Evolutionary conservation across 1,140 invertebrate genomes (phyloP), one percentile per base, ranked within the genome.

Genomic region (Sitophilus oryzae): DNA sequence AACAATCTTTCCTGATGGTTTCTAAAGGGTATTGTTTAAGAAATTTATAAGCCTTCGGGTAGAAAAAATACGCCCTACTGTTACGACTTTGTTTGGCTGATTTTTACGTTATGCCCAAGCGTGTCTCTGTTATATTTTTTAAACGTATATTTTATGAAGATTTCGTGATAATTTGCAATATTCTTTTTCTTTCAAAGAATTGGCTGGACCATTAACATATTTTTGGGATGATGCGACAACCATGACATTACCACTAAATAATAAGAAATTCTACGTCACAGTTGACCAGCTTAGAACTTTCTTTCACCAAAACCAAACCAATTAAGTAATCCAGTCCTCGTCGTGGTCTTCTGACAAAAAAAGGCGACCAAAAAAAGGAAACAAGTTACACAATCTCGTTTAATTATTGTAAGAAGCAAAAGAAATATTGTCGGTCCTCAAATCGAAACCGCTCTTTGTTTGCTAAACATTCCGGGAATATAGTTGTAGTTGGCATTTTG

Each of bases 1-100:
- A 51, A 56, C 60, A 57, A n/a, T n/a, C n/a, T 58, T 58, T 49
- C 41, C 48, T 22, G 25, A 50, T 61, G 56, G 50, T 51, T 51
- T 54, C n/a, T 52, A 52, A 60, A 48, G 36, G 21, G 46, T 55
- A 61, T 57, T 58, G 56, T 59, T 62, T 53, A 58, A 59, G 40
- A 55, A 62, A 62, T 62, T 62, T 59, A 59, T 59, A 59, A 50
- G 40, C 38, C 46, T 52, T 37, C n/a, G n/a, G n/a, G n/a, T n/a
- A n/a, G n/a, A n/a, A n/a, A n/a, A n/a, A n/a, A n/a, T n/a, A n/a
- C n/a, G n/a, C n/a, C n/a, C n/a, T n/a, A n/a, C n/a, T n/a, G n/a
- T n/a, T n/a, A n/a, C n/a, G n/a, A n/a, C n/a, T n/a, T n/a, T n/a
- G n/a, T n/a, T n/a, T n/a, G n/a, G n/a, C n/a, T n/a, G n/a, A n/a